Evolutionary conservation across 2,113 vertebrate genomes (phyloP), one percentile per base, ranked within the genome.

Genomic region (Megaptera novaeangliae): DNA sequence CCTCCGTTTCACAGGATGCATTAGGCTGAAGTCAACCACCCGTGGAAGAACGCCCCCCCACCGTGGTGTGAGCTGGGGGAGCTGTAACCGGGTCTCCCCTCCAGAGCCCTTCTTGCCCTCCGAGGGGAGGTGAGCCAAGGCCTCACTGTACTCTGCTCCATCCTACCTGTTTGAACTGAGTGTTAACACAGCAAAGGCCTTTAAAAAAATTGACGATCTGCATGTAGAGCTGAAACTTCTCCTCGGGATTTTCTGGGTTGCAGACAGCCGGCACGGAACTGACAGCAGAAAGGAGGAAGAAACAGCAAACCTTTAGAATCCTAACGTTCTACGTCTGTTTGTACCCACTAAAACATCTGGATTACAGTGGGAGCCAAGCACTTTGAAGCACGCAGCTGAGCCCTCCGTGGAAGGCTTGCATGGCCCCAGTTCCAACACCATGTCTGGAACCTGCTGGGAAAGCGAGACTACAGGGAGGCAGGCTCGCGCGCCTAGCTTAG

Each of bases 191-290:
- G 96, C 98, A 98, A 59, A 98, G 95, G 66, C 86, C 96, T 97
- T 98, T 98, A 36, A 99, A 97, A 95, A 99, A 99, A 46, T 96
- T 81, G 2, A 98, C 95, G 92, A 99, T 98, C 94, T 99, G 98
- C 90, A 96, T 49, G 57, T 98, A 99, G 77, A 99, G 98, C 64
- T 98, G 97, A 61, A 97, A 98, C 90, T 98, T 98, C 63, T 98
- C 98, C 88, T 98, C 98, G 18, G 97, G 92, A 75, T 98, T 98
- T 95, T 98, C 98, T 61, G 97, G 97, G 93, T 87, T 91, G 91
- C 74, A 92, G 49, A 46, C 57, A 86, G 97, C 75, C 81, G 95
- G 95, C 91, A 78, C 1, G 13, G 98, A 98, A 84, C 99, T 99
- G 98, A 94, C 64, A 96, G 97, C 49, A 82, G 71, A 98, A 97